Base-by-base conservation (phyloP, 2,113 vertebrate species). In the Dendropsophus ebraccatus region DNA sequence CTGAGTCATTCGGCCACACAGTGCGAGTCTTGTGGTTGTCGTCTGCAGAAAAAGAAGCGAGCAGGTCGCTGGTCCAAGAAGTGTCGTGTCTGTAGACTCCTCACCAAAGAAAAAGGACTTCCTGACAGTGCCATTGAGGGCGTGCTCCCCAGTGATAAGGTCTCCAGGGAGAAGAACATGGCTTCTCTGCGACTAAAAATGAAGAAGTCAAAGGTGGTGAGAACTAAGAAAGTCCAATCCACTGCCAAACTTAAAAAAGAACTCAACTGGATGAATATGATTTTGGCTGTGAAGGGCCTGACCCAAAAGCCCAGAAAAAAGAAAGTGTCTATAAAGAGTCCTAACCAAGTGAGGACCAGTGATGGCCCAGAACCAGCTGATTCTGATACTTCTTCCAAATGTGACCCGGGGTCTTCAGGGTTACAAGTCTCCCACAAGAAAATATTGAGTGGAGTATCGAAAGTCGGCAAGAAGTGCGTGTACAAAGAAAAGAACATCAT, bases 11-110 rank as follows among this genome's bases (percentile, higher is more conserved):
- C 78, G 2, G 52, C 35, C 12, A 58, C 19, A 4, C 77, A 49
- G n/a, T 87, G 85, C 8, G 85, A 81, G 21, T 81, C 85, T 6
- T 87, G 85, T 5, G 85, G 85, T 10, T 73, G 65, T 17, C 77
- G 69, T 7, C 47, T 87, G 37, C 76, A 70, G 21, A 74, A 80
- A 16, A 87, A 47, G 47, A 69, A 45, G 16, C 32, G 65, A 9
- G 65, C 25, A 5, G 85, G 85, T 5, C 77, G 78, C 0, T 80
- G 67, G 37, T 60, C 78, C 0, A 87, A 81, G 35, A 87, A 62
- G 45, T 87, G 85, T 30, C 77, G 85, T 12, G 19, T 60, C 10
- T 87, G 85, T 69, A 60, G 69, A 7, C 67, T 74, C 10, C 65
- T 49, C 7, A 25, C 7, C 1, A 87, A 87, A 41, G 52, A 32